Conservation (phyloP, 2,888 invertebrate genomes). For the Microplitis deprimator region DNA sequence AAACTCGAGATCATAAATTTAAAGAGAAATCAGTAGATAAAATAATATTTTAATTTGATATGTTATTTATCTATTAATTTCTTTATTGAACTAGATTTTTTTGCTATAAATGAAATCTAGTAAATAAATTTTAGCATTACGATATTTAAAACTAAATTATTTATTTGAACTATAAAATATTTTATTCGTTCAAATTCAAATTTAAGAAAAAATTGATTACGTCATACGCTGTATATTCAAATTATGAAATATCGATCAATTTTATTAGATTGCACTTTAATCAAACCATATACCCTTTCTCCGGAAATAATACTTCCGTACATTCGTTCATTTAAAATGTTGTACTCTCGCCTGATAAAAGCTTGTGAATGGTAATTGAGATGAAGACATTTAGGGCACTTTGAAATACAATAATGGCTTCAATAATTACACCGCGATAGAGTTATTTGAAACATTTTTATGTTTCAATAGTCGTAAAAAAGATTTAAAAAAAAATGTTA, state of each 20-base stretch:
- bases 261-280: neutral
- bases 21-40: no score
- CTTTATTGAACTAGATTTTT: neutral
- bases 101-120: neutral
- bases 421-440: no score
- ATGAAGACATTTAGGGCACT: neutral
- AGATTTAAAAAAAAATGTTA: neutral
- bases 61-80: neutral
- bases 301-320: neutral
- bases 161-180: no score
- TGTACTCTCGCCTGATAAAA: neutral
- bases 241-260: neutral
- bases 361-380: neutral
- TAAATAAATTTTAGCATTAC: neutral
- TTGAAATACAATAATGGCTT: no score
- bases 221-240: no score
- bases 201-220: no score
- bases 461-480: neutral
- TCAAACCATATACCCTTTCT: neutral
- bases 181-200: no score
- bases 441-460: no score
- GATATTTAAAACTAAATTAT: no score
- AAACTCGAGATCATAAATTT: no score
- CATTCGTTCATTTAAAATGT: neutral
- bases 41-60: no score